phyloP scores from a whole-genome alignment of 2,888 invertebrate genomes.

The Zhuqinia jingwanae region DNA sequence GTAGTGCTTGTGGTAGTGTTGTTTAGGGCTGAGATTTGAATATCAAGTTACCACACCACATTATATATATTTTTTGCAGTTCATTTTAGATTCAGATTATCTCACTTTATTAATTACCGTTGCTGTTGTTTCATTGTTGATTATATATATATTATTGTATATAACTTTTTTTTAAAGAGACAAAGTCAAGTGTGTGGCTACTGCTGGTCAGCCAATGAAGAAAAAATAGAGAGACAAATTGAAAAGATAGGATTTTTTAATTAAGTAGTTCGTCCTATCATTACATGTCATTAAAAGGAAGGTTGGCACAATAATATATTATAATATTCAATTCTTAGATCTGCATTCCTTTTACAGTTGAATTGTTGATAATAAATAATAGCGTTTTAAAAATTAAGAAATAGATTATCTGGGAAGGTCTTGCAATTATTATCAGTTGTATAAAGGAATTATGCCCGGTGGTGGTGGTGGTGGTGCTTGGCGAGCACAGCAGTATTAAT shows the following conservation, averaged over 20 bases:
- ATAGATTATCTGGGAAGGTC: conserved; percentile 48
- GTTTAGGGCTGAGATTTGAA: neutral
- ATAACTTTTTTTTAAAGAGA: too few relatives aligned
- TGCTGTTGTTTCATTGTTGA: neutral
- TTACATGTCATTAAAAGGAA: neutral
- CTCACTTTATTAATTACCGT: conserved; percentile 49
- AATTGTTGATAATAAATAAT: conserved; percentile 20
- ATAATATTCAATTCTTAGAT: neutral
- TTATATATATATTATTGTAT: neutral
- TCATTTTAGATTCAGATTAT: conserved; percentile 10
- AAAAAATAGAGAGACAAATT: conserved; percentile 36
- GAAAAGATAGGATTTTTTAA: conserved; percentile 58
- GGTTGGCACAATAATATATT: neutral
- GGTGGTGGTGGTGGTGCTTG: neutral
- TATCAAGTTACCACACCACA: neutral
- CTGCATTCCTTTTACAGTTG: conserved; percentile 30
- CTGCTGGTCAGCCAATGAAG: conserved; percentile 11
- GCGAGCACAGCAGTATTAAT: too few relatives aligned
- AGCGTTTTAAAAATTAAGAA: conserved; percentile 17
- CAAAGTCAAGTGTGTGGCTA: conserved; percentile 5
- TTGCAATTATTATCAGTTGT: conserved; percentile 18
- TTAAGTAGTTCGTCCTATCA: conserved; percentile 50
- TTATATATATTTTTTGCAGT: neutral
- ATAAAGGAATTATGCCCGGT: conserved; percentile 13
- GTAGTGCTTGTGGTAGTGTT: too few relatives aligned